Evolutionary conservation across 2,888 invertebrate species (phyloP).

Genomic region (Holacanthella duospinosa): DNA sequence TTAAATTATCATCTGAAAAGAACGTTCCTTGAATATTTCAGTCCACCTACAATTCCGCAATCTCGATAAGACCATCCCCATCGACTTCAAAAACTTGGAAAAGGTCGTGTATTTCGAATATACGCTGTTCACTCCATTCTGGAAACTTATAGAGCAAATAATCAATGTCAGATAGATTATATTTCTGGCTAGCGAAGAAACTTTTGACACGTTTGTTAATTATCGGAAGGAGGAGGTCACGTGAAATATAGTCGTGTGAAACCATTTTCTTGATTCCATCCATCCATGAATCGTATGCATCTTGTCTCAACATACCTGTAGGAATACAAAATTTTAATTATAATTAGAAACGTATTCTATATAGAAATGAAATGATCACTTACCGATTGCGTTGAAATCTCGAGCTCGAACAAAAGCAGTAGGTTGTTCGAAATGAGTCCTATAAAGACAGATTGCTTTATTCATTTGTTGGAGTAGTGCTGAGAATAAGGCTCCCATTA

Average conservation of each 20-base stretch:
- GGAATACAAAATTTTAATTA: background rate
- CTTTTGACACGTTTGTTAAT: constrained; percentile 29
- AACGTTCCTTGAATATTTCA: background rate
- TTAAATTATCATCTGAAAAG: background rate
- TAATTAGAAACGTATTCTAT: background rate
- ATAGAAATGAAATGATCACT: background rate
- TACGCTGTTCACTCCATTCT: constrained; percentile 28
- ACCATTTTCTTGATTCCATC: background rate
- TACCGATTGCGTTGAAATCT: background rate
- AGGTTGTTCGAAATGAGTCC: background rate
- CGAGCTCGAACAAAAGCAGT: background rate
- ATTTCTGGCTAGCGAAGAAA: constrained; percentile 30
- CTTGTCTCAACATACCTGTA: background rate
- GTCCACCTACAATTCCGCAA: constrained; percentile 27
- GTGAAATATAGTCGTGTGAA: background rate
- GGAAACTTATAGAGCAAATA: background rate
- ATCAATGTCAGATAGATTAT: constrained; percentile 13
- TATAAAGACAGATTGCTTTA: background rate
- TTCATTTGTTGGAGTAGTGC: background rate
- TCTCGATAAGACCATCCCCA: constrained; percentile 35
- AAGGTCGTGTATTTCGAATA: constrained; percentile 34
- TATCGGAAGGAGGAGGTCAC: constrained; percentile 16
- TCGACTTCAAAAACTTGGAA: constrained; percentile 36
- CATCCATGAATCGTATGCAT: background rate
- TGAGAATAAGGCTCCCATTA: background rate